phyloP scores from a whole-genome alignment of 2,113 vertebrate species.

The Conger conger region DNA sequence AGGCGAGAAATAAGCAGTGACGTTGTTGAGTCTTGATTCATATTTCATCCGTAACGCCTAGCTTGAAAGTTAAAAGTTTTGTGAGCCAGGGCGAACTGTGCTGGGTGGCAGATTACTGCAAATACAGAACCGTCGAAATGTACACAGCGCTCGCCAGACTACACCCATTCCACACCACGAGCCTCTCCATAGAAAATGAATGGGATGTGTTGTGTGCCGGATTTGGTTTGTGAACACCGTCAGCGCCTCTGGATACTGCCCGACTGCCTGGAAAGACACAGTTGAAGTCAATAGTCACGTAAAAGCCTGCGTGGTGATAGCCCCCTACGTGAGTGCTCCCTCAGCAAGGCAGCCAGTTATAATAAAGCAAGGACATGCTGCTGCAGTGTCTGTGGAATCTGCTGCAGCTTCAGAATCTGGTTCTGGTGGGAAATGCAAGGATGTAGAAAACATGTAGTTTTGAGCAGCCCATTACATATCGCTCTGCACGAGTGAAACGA shows the following conservation, averaged over 20 bases:
- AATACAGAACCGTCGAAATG: too few relatives aligned
- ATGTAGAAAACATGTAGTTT: constrained; percentile 42
- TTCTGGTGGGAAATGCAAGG: constrained; percentile 60
- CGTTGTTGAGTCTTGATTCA: too few relatives aligned
- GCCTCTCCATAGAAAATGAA: too few relatives aligned
- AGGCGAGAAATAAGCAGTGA: too few relatives aligned
- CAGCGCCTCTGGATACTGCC: background rate
- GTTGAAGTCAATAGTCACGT: background rate
- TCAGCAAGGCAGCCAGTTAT: constrained; percentile 46
- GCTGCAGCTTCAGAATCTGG: constrained; percentile 67
- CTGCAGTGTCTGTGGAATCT: constrained; percentile 73
- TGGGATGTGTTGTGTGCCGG: too few relatives aligned
- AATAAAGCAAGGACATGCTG: constrained; percentile 53
- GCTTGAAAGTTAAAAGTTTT: too few relatives aligned
- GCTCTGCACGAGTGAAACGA: background rate
- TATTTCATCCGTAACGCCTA: too few relatives aligned
- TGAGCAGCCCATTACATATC: background rate
- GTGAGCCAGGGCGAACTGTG: too few relatives aligned
- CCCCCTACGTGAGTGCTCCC: constrained; percentile 49
- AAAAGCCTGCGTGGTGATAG: constrained; percentile 3
- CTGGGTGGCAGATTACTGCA: too few relatives aligned
- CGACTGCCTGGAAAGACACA: background rate
- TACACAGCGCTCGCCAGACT: too few relatives aligned
- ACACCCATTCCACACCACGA: too few relatives aligned
- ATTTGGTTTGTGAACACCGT: too few relatives aligned